Evolutionary conservation across 92 coral and sea anemone genomes (phyloP), one percentile per base, ranked within the genome.

Genomic region (Epizoanthus rinbou): DNA sequence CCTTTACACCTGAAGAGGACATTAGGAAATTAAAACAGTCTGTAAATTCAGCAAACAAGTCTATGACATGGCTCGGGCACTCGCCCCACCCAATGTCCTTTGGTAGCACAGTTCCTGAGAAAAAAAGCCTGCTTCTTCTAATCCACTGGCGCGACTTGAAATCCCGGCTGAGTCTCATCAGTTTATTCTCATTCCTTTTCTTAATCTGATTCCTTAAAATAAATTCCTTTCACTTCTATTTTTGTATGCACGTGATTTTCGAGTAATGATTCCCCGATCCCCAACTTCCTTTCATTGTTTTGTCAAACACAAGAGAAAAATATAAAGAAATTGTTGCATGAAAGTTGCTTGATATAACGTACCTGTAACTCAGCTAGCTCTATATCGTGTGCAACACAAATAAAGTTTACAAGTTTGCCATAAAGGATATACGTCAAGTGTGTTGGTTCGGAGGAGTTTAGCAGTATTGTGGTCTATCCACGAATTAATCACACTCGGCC

Each of bases 121-220:
- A 19, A 35, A 28, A 18, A 33, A 65, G 45, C 71, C 71, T 28
- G 3, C 47, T 58, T 39, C 58, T 25, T 39, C 18, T 78, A 78
- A 78, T 78, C 82, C 71, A 43, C 13, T 78, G 70, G 47, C 71
- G 71, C 82, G 58, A 22, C 70, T 43, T 22, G 33, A 65, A 59
- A 78, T 78, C 82, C 82, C 23, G 71, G 82, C 66, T 78, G 70
- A 78, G 82, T 39, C 82, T 15, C 58, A 60, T 31, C 6, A 41
- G 47, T 31, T 74, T 74, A 28, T 76, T 60, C 71, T 22, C 64
- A 78, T 78, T 78, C 47, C 71, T 62, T 11, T 23, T n/a, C 50
- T 17, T 78, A 78, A 78, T 78, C 82, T 35, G 82, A 60, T 78
- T 78, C 52, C 37, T 78, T 21, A 13, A 13, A 45, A 59, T 62